Conservation (phyloP, 1,140 invertebrate genomes). For the Pentalonia nigronervosa region DNA sequence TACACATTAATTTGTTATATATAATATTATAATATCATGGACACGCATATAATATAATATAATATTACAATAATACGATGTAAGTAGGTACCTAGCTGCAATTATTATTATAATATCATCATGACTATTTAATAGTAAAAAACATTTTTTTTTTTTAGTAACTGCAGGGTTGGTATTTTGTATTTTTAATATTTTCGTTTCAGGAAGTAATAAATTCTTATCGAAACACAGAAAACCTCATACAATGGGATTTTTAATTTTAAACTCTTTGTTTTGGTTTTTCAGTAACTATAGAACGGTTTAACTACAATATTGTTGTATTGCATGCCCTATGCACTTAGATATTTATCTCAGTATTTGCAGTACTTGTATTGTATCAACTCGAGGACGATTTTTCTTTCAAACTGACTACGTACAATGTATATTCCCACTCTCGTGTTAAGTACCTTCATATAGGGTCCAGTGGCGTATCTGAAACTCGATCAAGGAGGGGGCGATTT, state of each 20-base stretch:
- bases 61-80: not conserved
- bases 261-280: not conserved
- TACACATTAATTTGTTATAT: not conserved
- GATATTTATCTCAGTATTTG: not conserved
- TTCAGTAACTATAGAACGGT: not conserved
- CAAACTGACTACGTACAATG: not conserved
- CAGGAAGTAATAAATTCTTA: not conserved
- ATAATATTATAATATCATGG: not conserved
- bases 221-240: not conserved
- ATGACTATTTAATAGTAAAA: not conserved
- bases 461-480: no score
- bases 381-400: not conserved
- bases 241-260: not conserved
- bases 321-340: not conserved
- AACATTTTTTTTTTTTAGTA: not conserved
- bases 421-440: not conserved
- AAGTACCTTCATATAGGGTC: not conserved
- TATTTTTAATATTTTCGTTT: not conserved
- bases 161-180: not conserved
- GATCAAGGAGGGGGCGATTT: no score
- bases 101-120: not conserved
- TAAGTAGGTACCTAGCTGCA: not conserved
- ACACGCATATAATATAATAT: not conserved
- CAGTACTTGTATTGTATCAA: not conserved
- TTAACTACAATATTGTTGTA: not conserved